Evolutionary conservation across 2,797 vertebrate genomes (phyloP).

Genomic region (Distichodus sexfasciatus): DNA sequence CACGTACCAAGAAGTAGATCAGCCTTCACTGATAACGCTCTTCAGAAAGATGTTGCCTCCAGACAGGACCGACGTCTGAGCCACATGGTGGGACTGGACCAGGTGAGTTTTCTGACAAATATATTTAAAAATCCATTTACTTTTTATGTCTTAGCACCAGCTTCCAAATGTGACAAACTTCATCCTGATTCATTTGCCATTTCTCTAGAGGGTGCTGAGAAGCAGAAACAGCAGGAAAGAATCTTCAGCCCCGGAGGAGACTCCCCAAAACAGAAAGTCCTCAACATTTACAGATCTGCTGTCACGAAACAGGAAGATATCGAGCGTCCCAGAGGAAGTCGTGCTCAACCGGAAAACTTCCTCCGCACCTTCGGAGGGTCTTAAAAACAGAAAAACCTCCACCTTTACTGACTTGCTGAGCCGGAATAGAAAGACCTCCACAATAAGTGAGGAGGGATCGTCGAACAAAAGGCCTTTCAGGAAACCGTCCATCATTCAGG

Average conservation of each 20-base stretch:
- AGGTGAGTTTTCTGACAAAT: conserved; percentile 67
- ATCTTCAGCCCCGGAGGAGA: conserved; percentile 51
- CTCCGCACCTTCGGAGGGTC: conserved; percentile 51
- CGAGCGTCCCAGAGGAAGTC: conserved; percentile 48
- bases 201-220: conserved; percentile 65
- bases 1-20: conserved; percentile 54
- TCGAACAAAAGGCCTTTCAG: conserved; percentile 41
- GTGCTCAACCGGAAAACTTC: conserved; percentile 56
- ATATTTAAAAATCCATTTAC: not conserved
- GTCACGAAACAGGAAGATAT: conserved; percentile 62
- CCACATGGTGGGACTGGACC: conserved; percentile 72
- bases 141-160: not conserved
- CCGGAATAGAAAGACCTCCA: conserved; percentile 63
- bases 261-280: conserved; percentile 51
- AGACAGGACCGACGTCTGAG: conserved; percentile 71
- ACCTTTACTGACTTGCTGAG: conserved; percentile 64
- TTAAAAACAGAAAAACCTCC: conserved; percentile 59
- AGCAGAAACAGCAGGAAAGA: conserved; percentile 54
- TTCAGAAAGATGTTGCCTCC: conserved; percentile 63
- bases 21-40: conserved; percentile 38
- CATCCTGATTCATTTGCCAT: no score
- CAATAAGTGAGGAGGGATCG: conserved; percentile 48
- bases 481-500: conserved; percentile 66
- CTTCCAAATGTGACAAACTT: not conserved
- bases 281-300: conserved; percentile 68